Evolutionary conservation across 30 jellyfish, hydroid and myxozoan genomes (phyloP).

Genomic region (Cassiopea xamachana): DNA sequence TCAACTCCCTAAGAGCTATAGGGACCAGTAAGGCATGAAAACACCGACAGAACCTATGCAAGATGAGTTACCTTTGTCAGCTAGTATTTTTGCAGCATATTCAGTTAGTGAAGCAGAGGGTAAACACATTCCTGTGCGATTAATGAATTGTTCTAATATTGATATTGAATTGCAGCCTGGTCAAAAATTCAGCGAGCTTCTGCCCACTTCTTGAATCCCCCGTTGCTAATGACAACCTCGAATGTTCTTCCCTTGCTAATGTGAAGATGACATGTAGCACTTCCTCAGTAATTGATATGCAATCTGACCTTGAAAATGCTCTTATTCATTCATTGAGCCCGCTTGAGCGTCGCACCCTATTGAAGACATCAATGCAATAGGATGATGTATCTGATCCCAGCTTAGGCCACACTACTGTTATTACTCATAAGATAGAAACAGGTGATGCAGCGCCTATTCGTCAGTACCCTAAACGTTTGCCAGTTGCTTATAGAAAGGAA

Average conservation of each 20-base stretch:
- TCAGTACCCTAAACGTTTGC: constrained; percentile 58
- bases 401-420: constrained; percentile 52
- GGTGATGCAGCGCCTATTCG: constrained; percentile 58
- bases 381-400: constrained; percentile 38
- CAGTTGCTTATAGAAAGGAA: constrained; percentile 59
- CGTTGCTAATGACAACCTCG: background rate
- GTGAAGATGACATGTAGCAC: background rate
- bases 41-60: constrained; percentile 1
- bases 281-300: background rate
- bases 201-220: constrained; percentile 27
- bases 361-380: background rate
- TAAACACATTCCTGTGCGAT: constrained; percentile 8
- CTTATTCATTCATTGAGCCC: background rate
- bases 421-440: constrained; percentile 46
- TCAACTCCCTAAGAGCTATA: constrained; percentile 24
- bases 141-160: constrained; percentile 24
- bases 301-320: constrained; percentile 1
- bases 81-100: constrained; percentile 26
- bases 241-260: background rate
- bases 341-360: background rate
- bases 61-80: background rate
- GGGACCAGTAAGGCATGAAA: constrained; percentile 40
- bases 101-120: constrained; percentile 28
- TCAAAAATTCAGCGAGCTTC: constrained; percentile 17
- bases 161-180: constrained; percentile 46